Percentiles rank a stretch among this genome's conserved stretches.
Conservation (phyloP, 2,113 vertebrate species). For the Pseudorasbora parva region DNA sequence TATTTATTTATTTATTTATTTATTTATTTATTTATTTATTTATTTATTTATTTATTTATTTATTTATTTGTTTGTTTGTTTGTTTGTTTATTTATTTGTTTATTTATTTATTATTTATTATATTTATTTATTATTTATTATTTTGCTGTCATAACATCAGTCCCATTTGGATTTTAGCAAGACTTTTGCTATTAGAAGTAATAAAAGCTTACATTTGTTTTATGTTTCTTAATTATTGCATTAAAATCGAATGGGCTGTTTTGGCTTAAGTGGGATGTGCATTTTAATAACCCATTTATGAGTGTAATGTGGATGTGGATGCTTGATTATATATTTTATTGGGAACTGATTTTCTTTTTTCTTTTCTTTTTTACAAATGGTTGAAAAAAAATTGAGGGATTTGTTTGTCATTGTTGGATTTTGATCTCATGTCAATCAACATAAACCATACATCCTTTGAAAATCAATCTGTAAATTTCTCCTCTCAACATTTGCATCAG, state of each 20-base stretch:
- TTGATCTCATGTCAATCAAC: not conserved
- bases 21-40: not conserved
- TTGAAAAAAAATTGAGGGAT: not conserved
- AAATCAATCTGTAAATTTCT: not conserved
- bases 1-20: not conserved
- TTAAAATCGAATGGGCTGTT: not conserved
- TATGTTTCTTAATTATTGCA: not conserved
- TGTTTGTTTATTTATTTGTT: too few species aligned
- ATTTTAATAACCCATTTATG: too few species aligned
- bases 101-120: not conserved
- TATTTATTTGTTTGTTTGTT: too few species aligned
- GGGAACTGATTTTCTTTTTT: too few species aligned
- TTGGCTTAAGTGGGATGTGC: too few species aligned
- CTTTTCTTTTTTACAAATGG: too few species aligned
- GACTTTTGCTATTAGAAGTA: too few species aligned
- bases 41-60: not conserved
- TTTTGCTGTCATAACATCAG: not conserved
- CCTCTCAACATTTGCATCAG: slow-evolving; percentile 6
- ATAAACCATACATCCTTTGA: not conserved
- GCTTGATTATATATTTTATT: too few species aligned
- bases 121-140: not conserved
- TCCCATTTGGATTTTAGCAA: not conserved
- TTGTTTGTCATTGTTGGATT: not conserved
- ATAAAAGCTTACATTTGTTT: not conserved
- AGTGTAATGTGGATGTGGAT: too few species aligned